Percentiles rank a stretch among this genome's conserved stretches.
These are phyloP conservation scores for Cryptocephalus moraei DNA, from an alignment of 2,888 invertebrate genomes.

Conservation along the genomic window DNA sequence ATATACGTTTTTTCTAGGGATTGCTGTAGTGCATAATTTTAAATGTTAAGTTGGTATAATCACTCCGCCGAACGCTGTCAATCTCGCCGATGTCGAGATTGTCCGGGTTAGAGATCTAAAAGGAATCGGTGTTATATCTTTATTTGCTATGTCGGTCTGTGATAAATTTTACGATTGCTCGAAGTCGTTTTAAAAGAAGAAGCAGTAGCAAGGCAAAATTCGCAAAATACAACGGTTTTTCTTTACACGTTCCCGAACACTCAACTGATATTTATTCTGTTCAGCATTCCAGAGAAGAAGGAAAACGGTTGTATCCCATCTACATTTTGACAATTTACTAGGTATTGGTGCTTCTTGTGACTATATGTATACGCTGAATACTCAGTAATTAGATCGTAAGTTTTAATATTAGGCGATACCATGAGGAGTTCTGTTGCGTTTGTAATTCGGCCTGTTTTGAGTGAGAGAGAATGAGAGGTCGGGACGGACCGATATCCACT, in stretches of 20 bases:
- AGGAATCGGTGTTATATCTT: constrained; percentile 23
- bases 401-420: too few species aligned
- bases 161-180: constrained; percentile 36
- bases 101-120: neutral
- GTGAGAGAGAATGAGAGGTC: too few species aligned
- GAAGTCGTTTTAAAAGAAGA: constrained; percentile 28
- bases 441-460: neutral
- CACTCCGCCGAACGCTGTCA: neutral
- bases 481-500: too few species aligned
- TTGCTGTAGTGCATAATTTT: constrained; percentile 21
- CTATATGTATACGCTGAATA: constrained; percentile 37
- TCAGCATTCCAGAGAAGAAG: neutral
- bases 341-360: constrained; percentile 34
- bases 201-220: constrained; percentile 14
- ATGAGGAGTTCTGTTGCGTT: neutral
- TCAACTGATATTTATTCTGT: neutral
- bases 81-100: neutral
- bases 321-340: constrained; percentile 15
- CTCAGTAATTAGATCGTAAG: constrained; percentile 22
- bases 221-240: constrained; percentile 2
- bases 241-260: neutral
- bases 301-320: constrained; percentile 8
- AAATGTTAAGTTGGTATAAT: constrained; percentile 14
- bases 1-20: constrained; percentile 27
- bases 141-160: constrained; percentile 41